phyloP scores from a whole-genome alignment of 2,113 vertebrate species.

The Pangasianodon gigas region DNA sequence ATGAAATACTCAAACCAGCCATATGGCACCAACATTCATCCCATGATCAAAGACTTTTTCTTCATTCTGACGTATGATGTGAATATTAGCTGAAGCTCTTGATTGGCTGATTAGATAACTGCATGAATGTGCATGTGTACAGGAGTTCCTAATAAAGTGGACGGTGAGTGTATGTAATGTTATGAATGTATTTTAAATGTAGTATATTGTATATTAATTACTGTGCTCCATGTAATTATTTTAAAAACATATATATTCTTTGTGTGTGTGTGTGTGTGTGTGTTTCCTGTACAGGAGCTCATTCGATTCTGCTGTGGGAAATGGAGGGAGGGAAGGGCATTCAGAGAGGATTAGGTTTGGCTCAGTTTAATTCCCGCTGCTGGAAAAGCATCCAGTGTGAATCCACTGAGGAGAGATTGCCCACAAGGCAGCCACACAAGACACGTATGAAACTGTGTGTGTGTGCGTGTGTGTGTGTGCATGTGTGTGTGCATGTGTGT shows the following conservation, averaged over 20 bases:
- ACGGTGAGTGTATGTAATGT: too few species aligned
- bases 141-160: not conserved
- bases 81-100: too few species aligned
- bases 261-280: not conserved
- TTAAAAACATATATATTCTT: not conserved
- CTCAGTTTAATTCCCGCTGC: constrained; percentile 67
- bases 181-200: not conserved
- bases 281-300: constrained; percentile 1
- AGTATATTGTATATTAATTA: not conserved
- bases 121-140: not conserved
- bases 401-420: constrained; percentile 55
- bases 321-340: constrained; percentile 48
- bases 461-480: constrained; percentile 26
- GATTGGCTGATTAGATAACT: not conserved
- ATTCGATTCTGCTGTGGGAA: constrained; percentile 13
- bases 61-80: too few species aligned
- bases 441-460: constrained; percentile 4
- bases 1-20: too few species aligned
- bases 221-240: not conserved
- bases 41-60: too few species aligned
- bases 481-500: not conserved
- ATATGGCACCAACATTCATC: too few species aligned
- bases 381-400: constrained; percentile 61
- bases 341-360: constrained; percentile 66
- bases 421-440: constrained; percentile 40